Evolutionary conservation across 2,888 invertebrate species (phyloP), one percentile per base, ranked within the genome.

Genomic region (Cistogaster globosa): DNA sequence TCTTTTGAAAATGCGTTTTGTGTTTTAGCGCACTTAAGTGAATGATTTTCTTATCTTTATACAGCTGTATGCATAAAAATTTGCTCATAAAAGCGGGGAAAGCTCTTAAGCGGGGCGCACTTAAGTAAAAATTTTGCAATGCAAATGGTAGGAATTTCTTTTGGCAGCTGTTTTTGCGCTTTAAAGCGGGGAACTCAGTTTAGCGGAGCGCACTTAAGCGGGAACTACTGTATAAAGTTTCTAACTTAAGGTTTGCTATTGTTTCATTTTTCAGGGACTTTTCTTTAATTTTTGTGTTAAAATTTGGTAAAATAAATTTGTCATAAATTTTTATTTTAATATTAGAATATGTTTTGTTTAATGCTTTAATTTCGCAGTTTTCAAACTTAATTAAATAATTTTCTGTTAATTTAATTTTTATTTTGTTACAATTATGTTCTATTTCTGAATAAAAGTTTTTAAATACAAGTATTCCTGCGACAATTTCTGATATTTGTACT

Each of bases 401-500:
- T 26, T 26, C 57, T 26, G 0, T 57, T 26, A 57, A 20, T 55
- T 55, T 55, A 55, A 55, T 57, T 1, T 5, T 26, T 57, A 57
- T 57, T 60, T 36, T 60, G 42, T 20, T 62, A 65, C 65, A 48
- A 65, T 65, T 65, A 18, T 51, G 65, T 65, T 48, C n/a, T 65
- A 65, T 48, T 16, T 65, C 6, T 48, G 26, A 32, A 12, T 48
- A 11, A 48, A 65, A 51, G 12, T 65, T 7, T 48, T 57, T 51
- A 12, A 65, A 65, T 65, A 48, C 32, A 65, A 65, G 48, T 48
- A 65, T 32, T n/a, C 65, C 32, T 48, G 26, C n/a, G n/a, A 51
- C 3, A 32, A 48, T 65, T 51, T 65, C 65, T 63, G 26, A 57
- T 57, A 57, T 45, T 45, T 63, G 45, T 20, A 16, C 45, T 63